A percentile compares a stretch with the other conserved stretches of the same genome.
Evolutionary conservation across 2,113 vertebrate genomes (phyloP).

Genomic region (Xyliphius kryptos): DNA sequence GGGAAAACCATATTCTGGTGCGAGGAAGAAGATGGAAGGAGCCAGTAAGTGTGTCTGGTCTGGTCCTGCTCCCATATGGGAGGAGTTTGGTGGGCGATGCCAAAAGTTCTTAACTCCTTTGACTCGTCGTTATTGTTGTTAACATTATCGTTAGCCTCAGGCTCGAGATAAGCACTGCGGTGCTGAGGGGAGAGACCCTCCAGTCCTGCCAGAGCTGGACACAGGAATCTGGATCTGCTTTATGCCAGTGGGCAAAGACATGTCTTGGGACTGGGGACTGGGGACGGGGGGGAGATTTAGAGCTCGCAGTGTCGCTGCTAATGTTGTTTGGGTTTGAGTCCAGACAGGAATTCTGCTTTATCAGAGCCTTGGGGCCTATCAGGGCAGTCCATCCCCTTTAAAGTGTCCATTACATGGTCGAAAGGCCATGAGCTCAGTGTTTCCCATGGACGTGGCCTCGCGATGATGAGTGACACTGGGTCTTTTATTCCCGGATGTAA

Average conservation of each 20-base stretch:
- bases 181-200: too few species aligned
- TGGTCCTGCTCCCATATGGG: conserved; percentile 7
- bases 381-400: conserved; percentile 59
- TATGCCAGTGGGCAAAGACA: too few species aligned
- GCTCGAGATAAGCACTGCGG: too few species aligned
- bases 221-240: too few species aligned
- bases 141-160: too few species aligned
- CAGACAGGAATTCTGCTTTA: conserved; percentile 66
- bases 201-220: too few species aligned
- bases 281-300: too few species aligned
- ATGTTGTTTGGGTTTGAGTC: conserved; percentile 57
- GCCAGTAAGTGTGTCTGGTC: conserved; percentile 5
- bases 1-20: conserved; percentile 21
- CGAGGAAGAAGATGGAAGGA: conserved; percentile 5
- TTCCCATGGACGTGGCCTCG: conserved; percentile 44
- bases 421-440: conserved; percentile 45
- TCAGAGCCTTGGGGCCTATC: conserved; percentile 63
- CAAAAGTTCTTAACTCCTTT: too few species aligned
- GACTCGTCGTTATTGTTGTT: too few species aligned
- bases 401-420: conserved; percentile 48
- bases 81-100: too few species aligned
- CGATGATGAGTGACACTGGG: conserved; percentile 35
- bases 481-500: conserved; percentile 14
- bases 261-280: too few species aligned
- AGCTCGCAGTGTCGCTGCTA: conserved; percentile 4